These are phyloP conservation scores for Channa striata DNA, from an alignment of 2,797 vertebrate genomes.

Conservation along the genomic window DNA sequence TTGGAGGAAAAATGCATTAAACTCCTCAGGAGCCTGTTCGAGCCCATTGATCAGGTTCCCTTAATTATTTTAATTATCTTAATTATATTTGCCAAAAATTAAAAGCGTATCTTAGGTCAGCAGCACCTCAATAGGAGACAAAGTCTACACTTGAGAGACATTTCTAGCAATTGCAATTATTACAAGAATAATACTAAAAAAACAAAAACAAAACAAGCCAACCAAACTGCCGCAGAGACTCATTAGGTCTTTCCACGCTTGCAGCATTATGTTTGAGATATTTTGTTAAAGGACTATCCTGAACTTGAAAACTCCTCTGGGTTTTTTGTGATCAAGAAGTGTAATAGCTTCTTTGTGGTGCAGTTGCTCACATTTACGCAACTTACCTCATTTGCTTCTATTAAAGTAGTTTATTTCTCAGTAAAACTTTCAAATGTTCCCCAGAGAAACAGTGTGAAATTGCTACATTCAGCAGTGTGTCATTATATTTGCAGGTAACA, in stretches of 20 bases:
- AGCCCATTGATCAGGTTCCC: constrained; percentile 40
- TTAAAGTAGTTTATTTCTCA: background rate
- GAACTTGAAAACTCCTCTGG: background rate
- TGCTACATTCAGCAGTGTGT: background rate
- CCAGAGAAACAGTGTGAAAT: background rate
- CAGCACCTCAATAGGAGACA: background rate
- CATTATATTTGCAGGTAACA: background rate
- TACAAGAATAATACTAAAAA: background rate
- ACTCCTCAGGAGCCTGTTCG: constrained; percentile 43
- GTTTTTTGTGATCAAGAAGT: constrained; percentile 8
- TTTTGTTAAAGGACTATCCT: background rate
- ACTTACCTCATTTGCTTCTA: background rate
- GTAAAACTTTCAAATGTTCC: background rate
- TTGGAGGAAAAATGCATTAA: constrained; percentile 64
- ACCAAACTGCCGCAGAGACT: background rate
- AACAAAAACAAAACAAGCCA: background rate
- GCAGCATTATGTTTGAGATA: background rate
- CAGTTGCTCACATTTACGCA: background rate
- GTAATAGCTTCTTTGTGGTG: too few relatives aligned
- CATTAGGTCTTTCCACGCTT: background rate
- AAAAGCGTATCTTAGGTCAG: constrained; percentile 22
- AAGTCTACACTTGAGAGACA: background rate
- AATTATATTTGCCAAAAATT: constrained; percentile 36
- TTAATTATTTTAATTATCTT: constrained; percentile 54
- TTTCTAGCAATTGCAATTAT: constrained; percentile 11